Evolutionary conservation across 1,140 invertebrate species (phyloP).

Genomic region (Pachypeltis micranthus): DNA sequence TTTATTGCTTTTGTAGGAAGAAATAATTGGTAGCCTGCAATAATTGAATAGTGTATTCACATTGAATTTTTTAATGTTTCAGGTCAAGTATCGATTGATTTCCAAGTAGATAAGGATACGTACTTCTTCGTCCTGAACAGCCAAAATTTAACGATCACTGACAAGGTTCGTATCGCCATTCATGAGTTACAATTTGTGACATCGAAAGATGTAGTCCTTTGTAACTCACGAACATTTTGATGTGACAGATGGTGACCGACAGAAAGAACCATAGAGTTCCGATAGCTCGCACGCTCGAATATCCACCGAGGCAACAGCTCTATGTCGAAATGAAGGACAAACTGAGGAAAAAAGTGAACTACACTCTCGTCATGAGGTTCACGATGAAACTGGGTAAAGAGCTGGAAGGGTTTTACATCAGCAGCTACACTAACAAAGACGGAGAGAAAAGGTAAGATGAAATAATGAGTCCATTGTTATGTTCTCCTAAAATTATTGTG

Average conservation of each 20-base stretch:
- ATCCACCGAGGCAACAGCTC: slow-evolving; percentile 67
- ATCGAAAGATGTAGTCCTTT: not conserved
- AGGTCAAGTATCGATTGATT: slow-evolving; percentile 77
- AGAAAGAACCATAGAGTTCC: slow-evolving; percentile 56
- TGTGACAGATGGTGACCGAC: slow-evolving; percentile 50
- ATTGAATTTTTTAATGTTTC: slow-evolving; percentile 24
- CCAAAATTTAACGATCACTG: slow-evolving; percentile 76
- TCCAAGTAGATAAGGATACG: slow-evolving; percentile 68
- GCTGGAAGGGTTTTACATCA: slow-evolving; percentile 85
- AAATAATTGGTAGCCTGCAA: too few species aligned
- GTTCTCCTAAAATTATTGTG: not conserved
- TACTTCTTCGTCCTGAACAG: slow-evolving; percentile 83
- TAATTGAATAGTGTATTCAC: too few species aligned
- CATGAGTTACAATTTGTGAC: not conserved
- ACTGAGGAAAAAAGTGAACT: slow-evolving; percentile 63
- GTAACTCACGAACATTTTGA: slow-evolving; percentile 16
- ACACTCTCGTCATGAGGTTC: slow-evolving; percentile 73
- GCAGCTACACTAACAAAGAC: slow-evolving; percentile 61
- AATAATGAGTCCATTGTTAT: not conserved
- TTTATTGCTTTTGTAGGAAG: too few species aligned
- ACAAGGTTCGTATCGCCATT: slow-evolving; percentile 44
- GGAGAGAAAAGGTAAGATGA: slow-evolving; percentile 64
- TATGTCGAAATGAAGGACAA: slow-evolving; percentile 73
- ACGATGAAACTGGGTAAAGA: slow-evolving; percentile 63
- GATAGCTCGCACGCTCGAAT: slow-evolving; percentile 63